Conservation (phyloP, 2,888 invertebrate species). For the Laspeyria flexula region DNA sequence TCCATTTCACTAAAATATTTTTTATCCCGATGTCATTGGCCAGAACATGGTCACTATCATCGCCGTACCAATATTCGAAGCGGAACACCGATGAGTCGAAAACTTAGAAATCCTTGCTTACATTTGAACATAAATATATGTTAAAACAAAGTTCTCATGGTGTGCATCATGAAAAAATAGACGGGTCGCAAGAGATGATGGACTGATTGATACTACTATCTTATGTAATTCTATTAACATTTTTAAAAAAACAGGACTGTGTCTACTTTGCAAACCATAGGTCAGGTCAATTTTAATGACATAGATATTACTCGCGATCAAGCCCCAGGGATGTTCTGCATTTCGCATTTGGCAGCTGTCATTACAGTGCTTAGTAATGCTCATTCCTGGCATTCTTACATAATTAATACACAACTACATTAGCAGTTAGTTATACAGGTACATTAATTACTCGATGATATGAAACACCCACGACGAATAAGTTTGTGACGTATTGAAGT, state of each 20-base stretch:
- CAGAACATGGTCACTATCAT: not conserved
- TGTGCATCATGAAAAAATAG: constrained; percentile 11
- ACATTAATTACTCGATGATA: constrained; percentile 21
- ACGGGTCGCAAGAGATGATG: constrained; percentile 31
- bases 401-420: constrained; percentile 21
- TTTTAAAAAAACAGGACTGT: constrained; percentile 18
- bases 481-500: not conserved
- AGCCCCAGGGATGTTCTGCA: constrained; percentile 2
- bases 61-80: not conserved
- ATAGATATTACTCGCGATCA: constrained; percentile 14
- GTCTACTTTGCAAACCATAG: constrained; percentile 11
- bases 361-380: constrained; percentile 12
- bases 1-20: constrained; percentile 7
- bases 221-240: constrained; percentile 29
- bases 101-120: not conserved
- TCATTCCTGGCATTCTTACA: constrained; percentile 16
- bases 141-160: not conserved
- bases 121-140: not conserved
- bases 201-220: constrained; percentile 43
- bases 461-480: not conserved
- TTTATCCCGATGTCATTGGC: constrained; percentile 4
- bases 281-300: constrained; percentile 30
- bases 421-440: constrained; percentile 23
- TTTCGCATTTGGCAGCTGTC: constrained; percentile 4
- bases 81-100: not conserved